phyloP scores from a whole-genome alignment of 35 echinoderm and acorn worm species.

The Eucidaris tribuloides region DNA sequence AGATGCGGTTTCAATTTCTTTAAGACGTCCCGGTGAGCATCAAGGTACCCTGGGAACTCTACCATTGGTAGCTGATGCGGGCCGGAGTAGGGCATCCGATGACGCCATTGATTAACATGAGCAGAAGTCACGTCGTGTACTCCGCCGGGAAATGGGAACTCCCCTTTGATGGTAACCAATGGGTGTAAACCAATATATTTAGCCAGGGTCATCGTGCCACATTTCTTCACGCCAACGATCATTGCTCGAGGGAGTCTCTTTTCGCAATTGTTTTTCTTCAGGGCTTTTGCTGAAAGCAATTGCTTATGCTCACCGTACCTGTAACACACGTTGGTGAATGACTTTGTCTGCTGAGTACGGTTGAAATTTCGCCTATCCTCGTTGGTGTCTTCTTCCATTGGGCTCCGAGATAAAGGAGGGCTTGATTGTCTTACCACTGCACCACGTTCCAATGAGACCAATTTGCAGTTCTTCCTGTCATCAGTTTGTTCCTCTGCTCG shows the following conservation, averaged over 20 bases:
- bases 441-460: no score
- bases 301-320: no score
- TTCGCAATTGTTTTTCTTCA: background rate
- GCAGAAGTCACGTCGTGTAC: background rate
- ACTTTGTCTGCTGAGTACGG: no score
- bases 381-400: no score
- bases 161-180: background rate
- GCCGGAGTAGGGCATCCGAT: background rate
- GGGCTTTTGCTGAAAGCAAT: no score
- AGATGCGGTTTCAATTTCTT: background rate
- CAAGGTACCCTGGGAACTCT: background rate
- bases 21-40: no score
- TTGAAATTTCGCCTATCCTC: no score
- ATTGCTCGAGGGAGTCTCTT: conserved; percentile 30
- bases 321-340: no score
- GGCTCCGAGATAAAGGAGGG: no score
- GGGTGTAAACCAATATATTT: conserved; percentile 11
- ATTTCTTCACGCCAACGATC: conserved; percentile 37
- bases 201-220: conserved; percentile 8
- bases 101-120: background rate
- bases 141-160: background rate
- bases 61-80: background rate
- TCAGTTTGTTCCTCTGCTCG: no score
- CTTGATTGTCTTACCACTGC: no score
- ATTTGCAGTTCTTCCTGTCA: no score